Base-by-base conservation (phyloP, 1,140 invertebrate species). In the Diabrotica virgifera region DNA sequence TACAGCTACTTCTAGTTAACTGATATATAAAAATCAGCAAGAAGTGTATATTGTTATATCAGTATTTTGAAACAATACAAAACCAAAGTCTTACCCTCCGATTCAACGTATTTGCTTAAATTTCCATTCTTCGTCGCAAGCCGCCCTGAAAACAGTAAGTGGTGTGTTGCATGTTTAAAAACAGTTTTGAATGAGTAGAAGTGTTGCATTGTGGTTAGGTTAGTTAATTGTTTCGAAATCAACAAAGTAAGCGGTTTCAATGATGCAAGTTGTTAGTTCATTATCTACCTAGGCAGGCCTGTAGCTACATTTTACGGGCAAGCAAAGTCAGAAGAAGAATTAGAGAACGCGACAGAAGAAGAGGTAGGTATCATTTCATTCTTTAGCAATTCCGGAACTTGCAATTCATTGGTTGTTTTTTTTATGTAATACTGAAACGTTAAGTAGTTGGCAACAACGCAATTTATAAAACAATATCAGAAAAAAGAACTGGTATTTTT, bases 241-340 rank as follows among this genome's bases (percentile, higher is more conserved):
- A 72, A 74, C 69, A 72, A 74, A 74, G 73, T 74, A 74, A 74
- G 73, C 73, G 72, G 71, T 68, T 54, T 40, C 50, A 52, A 62
- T 64, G 54, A 54, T 72, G 67, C 66, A 65, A 62, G 24, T 66
- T 64, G 64, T 60, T 66, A 63, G 59, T 71, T 66, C 36, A 65
- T 67, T 63, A 66, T 59, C 71, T 73, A 74, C 71, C 68, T 66
- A 74, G 68, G 72, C 75, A 77, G 73, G 74, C 75, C 71, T 75
- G 67, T 72, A 76, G 75, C 76, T 76, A 77, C 76, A 77, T 77
- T 77, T 74, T 77, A 77, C 74, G 74, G 75, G 71, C 67, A 75
- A 75, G 68, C 72, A 59, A 24, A 59, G 50, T 24, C 24, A 51
- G 58, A 59, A 59, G 58, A 59, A 51, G 35, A 59, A 38, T 46